Evolutionary conservation across 2,888 invertebrate species (phyloP), one percentile per base, ranked within the genome.

Genomic region (Imbricaverruca yamaguchii): DNA sequence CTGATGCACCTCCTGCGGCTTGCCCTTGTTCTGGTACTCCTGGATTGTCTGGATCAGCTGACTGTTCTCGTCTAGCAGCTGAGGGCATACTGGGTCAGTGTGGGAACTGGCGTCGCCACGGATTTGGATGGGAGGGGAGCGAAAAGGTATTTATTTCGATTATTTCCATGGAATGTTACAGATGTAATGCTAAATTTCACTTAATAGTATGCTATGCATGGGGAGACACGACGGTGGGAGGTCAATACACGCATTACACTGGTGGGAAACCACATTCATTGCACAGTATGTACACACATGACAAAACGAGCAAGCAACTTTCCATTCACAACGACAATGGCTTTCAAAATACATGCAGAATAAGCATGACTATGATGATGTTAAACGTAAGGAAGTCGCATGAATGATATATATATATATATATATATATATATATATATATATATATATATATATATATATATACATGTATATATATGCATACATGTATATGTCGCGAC

Each of bases 61-160:
- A 85, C 94, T 94, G 88, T 98, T 98, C 89, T 98, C 98, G 89
- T 98, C 98, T 83, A 98, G 90, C 92, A 98, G 93, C 91, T 97
- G 86, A 61, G 86, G 85, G 25, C 81, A 81, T 81, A 25, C 11
- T 15, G 63, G 21, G 67, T 69, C 13, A 18, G 21, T 63, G 63
- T 11, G 13, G 6, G 8, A 13, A 18, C 18, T 18, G 63, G 21
- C 18, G 63, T 8, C 23, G 25, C 0, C n/a, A 1, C 10, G 13
- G 10, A 15, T 69, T 25, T 15, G n/a, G 8, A 25, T 69, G 8
- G 8, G 21, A 13, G 21, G 15, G 21, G 21, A 18, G 6, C 13
- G 18, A 13, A 63, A 63, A 18, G 8, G 8, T 18, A 2, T 18
- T 18, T 1, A 18, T 1, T 18, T 15, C 2, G 21, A 8, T 8